Base-by-base conservation (phyloP, 2,888 invertebrate genomes). In the Idaea aversata region DNA sequence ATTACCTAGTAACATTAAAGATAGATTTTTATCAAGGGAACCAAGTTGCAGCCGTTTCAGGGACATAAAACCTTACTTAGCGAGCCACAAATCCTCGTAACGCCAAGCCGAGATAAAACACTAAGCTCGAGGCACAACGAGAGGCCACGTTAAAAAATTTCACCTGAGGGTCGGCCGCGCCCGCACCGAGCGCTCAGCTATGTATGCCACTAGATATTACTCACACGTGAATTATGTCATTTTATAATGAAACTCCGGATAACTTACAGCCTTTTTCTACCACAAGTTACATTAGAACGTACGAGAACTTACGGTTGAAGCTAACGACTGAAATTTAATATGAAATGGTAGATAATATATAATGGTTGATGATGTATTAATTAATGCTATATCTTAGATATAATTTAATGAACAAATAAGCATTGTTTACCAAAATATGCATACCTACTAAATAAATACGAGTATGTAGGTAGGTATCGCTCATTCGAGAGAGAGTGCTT, bases 41-140 rank as follows among this genome's bases (percentile, higher is more conserved):
- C 85, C 85, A 87, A 88, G 81, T 89, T 88, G 86, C 86, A 87
- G 85, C 84, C 86, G 83, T 86, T 88, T 80, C 86, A 81, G 84
- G 82, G 87, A 89, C 91, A 92, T 92, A 93, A 93, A 91, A 91
- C 90, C 85, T 91, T 91, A 90, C 91, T 91, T 92, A 91, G 91
- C 85, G 87, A 89, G 87, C 91, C 89, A 92, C 91, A 92, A 91
- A 93, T 93, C 88, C 91, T 92, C 88, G 91, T 92, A 92, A 92
- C 87, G 88, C 85, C 90, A 90, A 93, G 90, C 90, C 88, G 88
- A 91, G 91, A 93, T 92, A 93, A 92, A 92, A 90, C 89, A 91
- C 87, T 89, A 90, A 90, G 91, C 90, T 87, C 84, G 86, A 81
- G 85, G 87, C 85, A 87, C 88, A 84, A 82, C 83, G 88, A 85